Conservation (phyloP, 2,113 vertebrate species). For the Pelecanus crispus region DNA sequence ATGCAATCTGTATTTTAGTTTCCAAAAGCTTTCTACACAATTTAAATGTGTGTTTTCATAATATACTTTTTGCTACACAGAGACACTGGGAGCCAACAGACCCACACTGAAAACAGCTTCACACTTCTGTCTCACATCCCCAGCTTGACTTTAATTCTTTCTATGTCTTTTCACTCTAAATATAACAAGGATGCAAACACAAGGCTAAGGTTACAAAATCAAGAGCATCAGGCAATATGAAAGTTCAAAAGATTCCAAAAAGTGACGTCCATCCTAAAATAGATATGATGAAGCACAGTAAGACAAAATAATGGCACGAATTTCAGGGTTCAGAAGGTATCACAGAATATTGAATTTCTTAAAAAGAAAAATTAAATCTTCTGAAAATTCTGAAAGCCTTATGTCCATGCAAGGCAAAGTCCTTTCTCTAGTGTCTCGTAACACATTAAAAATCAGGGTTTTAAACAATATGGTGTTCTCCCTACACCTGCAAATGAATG, state of each 20-base stretch:
- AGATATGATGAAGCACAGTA: not conserved
- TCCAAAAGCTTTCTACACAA: not conserved
- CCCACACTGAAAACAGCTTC: not conserved
- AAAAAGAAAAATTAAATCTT: not conserved
- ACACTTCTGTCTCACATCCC: not conserved
- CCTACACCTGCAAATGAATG: not conserved
- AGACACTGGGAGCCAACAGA: not conserved
- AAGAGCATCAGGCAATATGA: not conserved
- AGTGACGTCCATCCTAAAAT: not conserved
- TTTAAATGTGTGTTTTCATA: not conserved
- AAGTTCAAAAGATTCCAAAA: not conserved
- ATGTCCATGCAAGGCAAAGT: not conserved
- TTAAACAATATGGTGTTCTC: not conserved
- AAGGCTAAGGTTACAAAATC: not conserved
- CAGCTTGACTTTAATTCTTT: not conserved
- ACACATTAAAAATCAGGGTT: not conserved
- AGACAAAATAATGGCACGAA: fast-evolving
- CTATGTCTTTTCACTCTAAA: not conserved
- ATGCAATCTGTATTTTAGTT: not conserved
- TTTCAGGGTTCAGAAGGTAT: not conserved
- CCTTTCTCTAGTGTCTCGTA: not conserved
- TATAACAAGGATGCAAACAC: not conserved
- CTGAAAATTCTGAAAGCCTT: not conserved
- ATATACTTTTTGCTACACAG: fast-evolving
- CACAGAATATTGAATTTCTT: not conserved